Evolutionary conservation across 1,140 invertebrate genomes (phyloP), one percentile per base, ranked within the genome.

Genomic region (Sinella curviseta): DNA sequence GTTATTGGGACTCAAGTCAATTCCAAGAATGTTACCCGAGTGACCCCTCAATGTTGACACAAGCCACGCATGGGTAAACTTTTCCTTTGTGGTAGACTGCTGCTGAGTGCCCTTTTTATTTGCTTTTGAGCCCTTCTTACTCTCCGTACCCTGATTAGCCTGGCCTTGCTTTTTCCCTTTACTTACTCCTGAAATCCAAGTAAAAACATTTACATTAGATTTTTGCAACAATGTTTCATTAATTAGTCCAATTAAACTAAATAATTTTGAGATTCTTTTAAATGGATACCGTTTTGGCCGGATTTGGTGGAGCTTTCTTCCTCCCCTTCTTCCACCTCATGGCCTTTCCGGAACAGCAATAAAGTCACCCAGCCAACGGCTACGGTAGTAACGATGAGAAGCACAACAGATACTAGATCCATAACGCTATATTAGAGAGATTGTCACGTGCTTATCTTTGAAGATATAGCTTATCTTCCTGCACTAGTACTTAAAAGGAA

Each of bases 1-100:
- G 73, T 92, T 93, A 87, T 95, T 95, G 14, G 90, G 89, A 70
- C 94, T 94, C 84, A 95, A 93, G 85, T 93, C 91, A 85, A 95
- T 90, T 74, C 93, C 91, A 0, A 92, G 86, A 28, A 96, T 91
- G 0, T 87, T 86, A 0, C 90, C 91, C 1, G 91, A 92, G 84
- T 96, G 94, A 17, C 93, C 94, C 86, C 95, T 96, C 48, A 96
- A 87, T 17, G 92, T 91, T 33, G 91, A 90, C 0, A 92, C 85
- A 73, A 95, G 88, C 93, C 93, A 96, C 0, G 91, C 90, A 85
- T 95, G 93, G 1, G 65, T 14, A 70, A 70, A 70, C 31, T 70
- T 70, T 70, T 70, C 65, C 31, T 70, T 70, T 4, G 28, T 33
- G 30, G 26, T 48, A 8, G 8, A 8, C 39, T 48, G 28, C 30